phyloP scores from a whole-genome alignment of 1,140 invertebrate species.

The Andricus grossulariae region DNA sequence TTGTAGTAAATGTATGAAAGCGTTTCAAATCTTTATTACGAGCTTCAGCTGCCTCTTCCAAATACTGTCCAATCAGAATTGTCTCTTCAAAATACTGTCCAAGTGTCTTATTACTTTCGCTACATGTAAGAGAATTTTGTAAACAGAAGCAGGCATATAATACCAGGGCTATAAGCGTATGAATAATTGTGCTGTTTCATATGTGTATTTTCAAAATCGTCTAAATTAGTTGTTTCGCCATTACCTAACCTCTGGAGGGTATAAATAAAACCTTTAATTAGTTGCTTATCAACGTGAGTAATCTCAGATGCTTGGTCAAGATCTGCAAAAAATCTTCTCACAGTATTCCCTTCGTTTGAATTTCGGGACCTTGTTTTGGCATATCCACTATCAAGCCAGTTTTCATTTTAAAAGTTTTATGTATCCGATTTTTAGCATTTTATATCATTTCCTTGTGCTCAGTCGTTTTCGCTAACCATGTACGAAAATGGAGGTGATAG shows the following conservation, averaged over 20 bases:
- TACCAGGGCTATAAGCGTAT: conserved; percentile 37
- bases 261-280: conserved; percentile 36
- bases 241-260: conserved; percentile 23
- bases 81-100: no score
- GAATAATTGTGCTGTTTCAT: conserved; percentile 28
- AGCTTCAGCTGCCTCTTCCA: no score
- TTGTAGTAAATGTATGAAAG: neutral
- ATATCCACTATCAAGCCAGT: conserved; percentile 62
- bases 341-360: conserved; percentile 56
- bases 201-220: conserved; percentile 25
- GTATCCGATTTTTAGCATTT: neutral
- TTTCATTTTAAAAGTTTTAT: conserved; percentile 45
- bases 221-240: conserved; percentile 10
- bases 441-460: neutral
- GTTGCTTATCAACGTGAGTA: conserved; percentile 52
- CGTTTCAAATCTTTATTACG: conserved; percentile 8
- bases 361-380: conserved; percentile 51
- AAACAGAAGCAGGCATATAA: conserved; percentile 32
- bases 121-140: conserved; percentile 33
- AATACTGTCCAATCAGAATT: neutral
- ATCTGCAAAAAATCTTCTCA: conserved; percentile 63
- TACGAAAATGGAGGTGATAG: no score
- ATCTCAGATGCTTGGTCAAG: conserved; percentile 51
- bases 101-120: conserved; percentile 11
- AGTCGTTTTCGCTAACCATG: neutral